Evolutionary conservation across 2,888 invertebrate species (phyloP), one percentile per base, ranked within the genome.

Genomic region (Dorcus parallelipipedus): DNA sequence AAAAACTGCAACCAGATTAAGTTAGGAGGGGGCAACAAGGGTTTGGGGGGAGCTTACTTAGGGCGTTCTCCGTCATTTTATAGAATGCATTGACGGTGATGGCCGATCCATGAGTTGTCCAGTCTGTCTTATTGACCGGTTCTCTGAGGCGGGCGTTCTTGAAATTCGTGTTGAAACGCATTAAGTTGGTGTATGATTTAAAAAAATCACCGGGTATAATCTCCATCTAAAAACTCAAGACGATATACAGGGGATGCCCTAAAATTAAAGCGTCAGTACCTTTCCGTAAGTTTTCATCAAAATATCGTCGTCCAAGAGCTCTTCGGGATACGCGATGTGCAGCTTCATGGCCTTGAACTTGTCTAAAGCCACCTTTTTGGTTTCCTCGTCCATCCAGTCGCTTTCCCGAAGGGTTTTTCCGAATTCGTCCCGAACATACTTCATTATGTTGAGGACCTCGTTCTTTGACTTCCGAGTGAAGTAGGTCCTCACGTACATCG

Each of bases 401-500:
- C 64, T 52, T 23, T 54, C 45, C 49, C 59, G 60, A 10, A 71
- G 52, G 26, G 67, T 63, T 3, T 69, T 52, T 45, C 64, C 59
- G 38, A 70, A 52, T 40, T 68, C 65, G 17, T 54, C 54, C 52
- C 61, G 50, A 14, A 71, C 60, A 33, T 63, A 60, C 10, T 65
- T 60, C 6, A 71, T 61, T 49, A 71, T 67, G 43, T 63, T 61
- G 51, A 60, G 60, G 10, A 70, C 59, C 9, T 65, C 41, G 10
- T 53, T 53, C 10, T 58, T 49, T 23, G 64, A 59, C 9, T 60
- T 54, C 47, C 61, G 59, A 14, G 63, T 40, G 5, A 64, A 47
- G 49, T 66, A 63, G 71, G 88, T 88, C 56, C 87, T 83, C 4
- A 93, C 91, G 76, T 93, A 93, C 9, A 92, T 81, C 1, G 92